Evolutionary conservation across 2,888 invertebrate species (phyloP).

Genomic region (Gymnoscelis rufifasciata): DNA sequence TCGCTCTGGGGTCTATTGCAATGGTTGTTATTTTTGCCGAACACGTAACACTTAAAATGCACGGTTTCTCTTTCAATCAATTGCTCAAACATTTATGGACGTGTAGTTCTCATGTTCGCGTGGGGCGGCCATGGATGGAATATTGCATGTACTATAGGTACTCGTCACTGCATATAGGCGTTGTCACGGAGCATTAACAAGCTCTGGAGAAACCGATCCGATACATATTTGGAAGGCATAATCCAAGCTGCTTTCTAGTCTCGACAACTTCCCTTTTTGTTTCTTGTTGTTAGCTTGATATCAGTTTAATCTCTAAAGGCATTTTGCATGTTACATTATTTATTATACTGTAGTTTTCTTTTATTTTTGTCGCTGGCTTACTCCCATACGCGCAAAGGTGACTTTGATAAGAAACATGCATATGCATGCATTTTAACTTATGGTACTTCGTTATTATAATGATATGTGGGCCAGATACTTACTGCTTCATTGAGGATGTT

Average conservation of each 20-base stretch:
- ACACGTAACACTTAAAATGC: constrained; percentile 35
- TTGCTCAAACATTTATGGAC: constrained; percentile 37
- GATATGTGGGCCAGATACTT: no score
- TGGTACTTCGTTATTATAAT: no score
- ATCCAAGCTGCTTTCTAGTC: constrained; percentile 8
- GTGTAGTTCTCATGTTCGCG: constrained; percentile 31
- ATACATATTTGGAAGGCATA: constrained; percentile 6
- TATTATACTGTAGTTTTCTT: no score
- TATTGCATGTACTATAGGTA: not conserved
- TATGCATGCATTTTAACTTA: no score
- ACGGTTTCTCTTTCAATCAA: constrained; percentile 51
- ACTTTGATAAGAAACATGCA: no score
- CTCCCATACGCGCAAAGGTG: no score
- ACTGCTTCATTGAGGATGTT: no score
- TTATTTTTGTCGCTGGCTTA: no score
- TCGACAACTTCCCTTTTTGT: constrained; percentile 11
- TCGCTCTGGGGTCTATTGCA: constrained; percentile 23
- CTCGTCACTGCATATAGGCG: constrained; percentile 27
- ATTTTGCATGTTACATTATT: no score
- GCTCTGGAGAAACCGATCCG: not conserved
- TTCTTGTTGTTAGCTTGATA: not conserved
- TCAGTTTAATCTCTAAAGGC: no score
- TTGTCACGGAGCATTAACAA: constrained; percentile 30
- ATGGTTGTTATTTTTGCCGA: constrained; percentile 21
- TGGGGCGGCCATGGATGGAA: not conserved